phyloP scores from a whole-genome alignment of 2,797 vertebrate species.

The Epinephelus coioides region DNA sequence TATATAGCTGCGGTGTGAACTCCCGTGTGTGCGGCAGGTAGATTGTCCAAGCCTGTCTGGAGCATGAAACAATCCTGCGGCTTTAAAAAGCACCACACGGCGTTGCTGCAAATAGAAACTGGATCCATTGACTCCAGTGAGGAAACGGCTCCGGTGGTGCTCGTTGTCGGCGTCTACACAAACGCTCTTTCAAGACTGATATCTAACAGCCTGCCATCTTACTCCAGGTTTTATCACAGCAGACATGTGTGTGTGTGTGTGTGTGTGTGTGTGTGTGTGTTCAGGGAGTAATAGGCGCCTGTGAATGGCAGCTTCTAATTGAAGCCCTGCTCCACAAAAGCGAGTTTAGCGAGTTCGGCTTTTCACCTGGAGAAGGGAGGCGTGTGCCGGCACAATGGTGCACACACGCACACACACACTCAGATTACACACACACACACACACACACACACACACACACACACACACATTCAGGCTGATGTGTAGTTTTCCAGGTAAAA shows the following conservation, averaged over 20 bases:
- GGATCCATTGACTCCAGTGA: neutral
- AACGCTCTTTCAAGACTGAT: slow-evolving; percentile 27
- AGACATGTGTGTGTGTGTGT: slow-evolving; percentile 29
- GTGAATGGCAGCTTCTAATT: slow-evolving; percentile 47
- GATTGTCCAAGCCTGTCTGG: neutral
- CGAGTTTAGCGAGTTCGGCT: slow-evolving; percentile 62
- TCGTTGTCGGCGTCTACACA: slow-evolving; percentile 13
- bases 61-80: slow-evolving; percentile 1
- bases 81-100: neutral
- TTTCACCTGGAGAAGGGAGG: slow-evolving; percentile 56
- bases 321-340: slow-evolving; percentile 54
- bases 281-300: neutral
- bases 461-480: neutral
- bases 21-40: neutral
- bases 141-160: slow-evolving; percentile 9
- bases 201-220: slow-evolving; percentile 36
- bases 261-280: slow-evolving; percentile 28
- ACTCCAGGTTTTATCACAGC: slow-evolving; percentile 42
- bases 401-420: slow-evolving; percentile 10
- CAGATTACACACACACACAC: neutral
- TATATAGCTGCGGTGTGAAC: slow-evolving; percentile 30
- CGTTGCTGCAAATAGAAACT: neutral
- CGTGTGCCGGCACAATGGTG: slow-evolving; percentile 30
- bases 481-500: slow-evolving; percentile 50
- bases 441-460: neutral